Evolutionary conservation across 1,140 invertebrate genomes (phyloP), one percentile per base, ranked within the genome.

Genomic region (Psilanteris sp.): DNA sequence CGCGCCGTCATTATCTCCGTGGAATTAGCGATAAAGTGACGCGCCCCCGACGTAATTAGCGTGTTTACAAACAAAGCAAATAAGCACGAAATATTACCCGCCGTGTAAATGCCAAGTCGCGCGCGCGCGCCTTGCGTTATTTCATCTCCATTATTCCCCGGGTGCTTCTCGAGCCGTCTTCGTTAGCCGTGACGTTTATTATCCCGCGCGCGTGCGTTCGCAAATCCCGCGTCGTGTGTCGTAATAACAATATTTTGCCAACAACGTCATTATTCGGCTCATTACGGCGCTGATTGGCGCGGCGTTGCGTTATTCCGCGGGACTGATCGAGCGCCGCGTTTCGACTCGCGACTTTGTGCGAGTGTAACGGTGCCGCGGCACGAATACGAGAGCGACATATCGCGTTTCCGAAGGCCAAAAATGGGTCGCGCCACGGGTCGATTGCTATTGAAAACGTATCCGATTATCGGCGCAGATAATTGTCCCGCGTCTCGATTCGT

Each of bases 21-120:
- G 13, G 13, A 52, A 36, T 54, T 9, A 54, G 34, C 20, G 36
- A 48, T 32, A 31, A 41, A 22, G 34, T 34, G 9, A 20, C 36
- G 9, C 9, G 9, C 9, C 20, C 9, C 34, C 43, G 50, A 39
- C 32, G 50, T 57, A 67, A 67, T 67, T 67, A 48, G 41, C 62
- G 29, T 57, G 62, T 57, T 57, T 57, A 41, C 62, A 57, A 48
- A 55, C 32, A 50, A 57, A 67, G 55, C 64, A 68, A 57, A 50
- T 68, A 68, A 50, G 24, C 43, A 52, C 57, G 52, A 68, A 68
- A 55, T 57, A 67, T 67, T 37, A 55, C 55, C 50, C 24, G 0
- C 22, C 31, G 29, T 55, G 22, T 67, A 66, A 66, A 66, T 54
- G 61, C 54, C 61, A 66, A 29, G 50, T 48, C 18, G 27, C 27